phyloP scores from a whole-genome alignment of 2,888 invertebrate genomes.

The Megamerina dolium region DNA sequence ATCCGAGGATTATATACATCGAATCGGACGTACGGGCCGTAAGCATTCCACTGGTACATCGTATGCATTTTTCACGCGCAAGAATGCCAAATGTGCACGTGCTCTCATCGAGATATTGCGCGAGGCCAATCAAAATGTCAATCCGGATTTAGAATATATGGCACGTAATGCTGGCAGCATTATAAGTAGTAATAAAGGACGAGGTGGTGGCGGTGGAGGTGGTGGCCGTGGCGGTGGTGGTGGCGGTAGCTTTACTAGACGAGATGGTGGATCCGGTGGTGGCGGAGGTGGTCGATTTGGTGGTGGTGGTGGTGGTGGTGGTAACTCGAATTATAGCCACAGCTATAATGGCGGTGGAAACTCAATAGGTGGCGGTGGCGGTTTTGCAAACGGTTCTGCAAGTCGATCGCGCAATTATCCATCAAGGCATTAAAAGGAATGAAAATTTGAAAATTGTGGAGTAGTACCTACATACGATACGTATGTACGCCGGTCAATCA shows the following conservation, averaged over 20 bases:
- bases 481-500: too few species aligned
- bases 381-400: too few species aligned
- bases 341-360: constrained; percentile 16
- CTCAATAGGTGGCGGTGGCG: constrained; percentile 16
- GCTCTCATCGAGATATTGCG: constrained; percentile 79
- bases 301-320: constrained; percentile 18
- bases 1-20: constrained; percentile 91
- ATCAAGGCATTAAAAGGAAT: constrained; percentile 18
- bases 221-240: constrained; percentile 23
- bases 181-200: constrained; percentile 45
- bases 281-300: constrained; percentile 16
- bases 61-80: constrained; percentile 89
- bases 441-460: too few species aligned
- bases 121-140: constrained; percentile 85
- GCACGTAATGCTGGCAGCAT: constrained; percentile 53
- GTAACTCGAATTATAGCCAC: constrained; percentile 17
- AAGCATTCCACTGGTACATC: constrained; percentile 82
- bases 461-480: too few species aligned
- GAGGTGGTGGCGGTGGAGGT: constrained; percentile 49
- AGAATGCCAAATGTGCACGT: constrained; percentile 78
- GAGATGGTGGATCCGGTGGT: constrained; percentile 21
- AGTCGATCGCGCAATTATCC: constrained; percentile 28
- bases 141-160: constrained; percentile 76
- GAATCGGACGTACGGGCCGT: constrained; percentile 89
- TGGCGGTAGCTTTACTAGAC: constrained; percentile 20